Evolutionary conservation across 1,140 invertebrate species (phyloP).

Genomic region (Euwallacea fornicatus): DNA sequence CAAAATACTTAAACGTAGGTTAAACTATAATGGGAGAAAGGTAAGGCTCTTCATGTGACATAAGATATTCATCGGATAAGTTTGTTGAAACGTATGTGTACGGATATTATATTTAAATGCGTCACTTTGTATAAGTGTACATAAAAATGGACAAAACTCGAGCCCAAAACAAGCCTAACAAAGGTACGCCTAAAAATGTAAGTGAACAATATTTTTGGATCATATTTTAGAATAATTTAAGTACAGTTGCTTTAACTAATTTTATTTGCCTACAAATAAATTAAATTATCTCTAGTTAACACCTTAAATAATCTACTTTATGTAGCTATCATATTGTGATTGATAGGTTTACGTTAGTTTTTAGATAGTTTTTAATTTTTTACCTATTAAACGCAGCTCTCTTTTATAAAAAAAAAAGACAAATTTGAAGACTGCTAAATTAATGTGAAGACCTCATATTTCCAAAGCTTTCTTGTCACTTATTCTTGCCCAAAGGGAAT

Average conservation of each 20-base stretch:
- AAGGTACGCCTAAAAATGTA: not conserved
- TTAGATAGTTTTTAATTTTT: not conserved
- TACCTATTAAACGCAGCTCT: too few relatives aligned
- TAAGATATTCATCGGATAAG: conserved; percentile 7
- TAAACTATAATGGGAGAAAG: not conserved
- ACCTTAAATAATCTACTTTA: not conserved
- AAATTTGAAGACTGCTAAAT: too few relatives aligned
- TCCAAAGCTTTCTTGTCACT: too few relatives aligned
- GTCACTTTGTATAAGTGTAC: not conserved
- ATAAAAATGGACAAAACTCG: conserved; percentile 7
- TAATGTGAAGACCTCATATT: too few relatives aligned
- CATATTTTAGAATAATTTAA: conserved; percentile 7
- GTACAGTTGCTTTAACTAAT: not conserved
- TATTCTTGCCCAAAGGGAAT: too few relatives aligned
- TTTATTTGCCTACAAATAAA: not conserved
- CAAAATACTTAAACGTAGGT: not conserved
- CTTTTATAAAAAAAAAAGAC: too few relatives aligned
- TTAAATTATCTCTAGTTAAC: conserved; percentile 5
- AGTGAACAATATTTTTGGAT: conserved; percentile 23
- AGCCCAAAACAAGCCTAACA: conserved; percentile 13
- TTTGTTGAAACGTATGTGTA: conserved; percentile 21
- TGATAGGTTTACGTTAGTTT: not conserved
- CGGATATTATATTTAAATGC: conserved; percentile 10
- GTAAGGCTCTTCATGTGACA: not conserved
- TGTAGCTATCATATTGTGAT: conserved; percentile 21